Conservation (phyloP, 2,888 invertebrate genomes). For the Acanthococcus lagerstroemiae region DNA sequence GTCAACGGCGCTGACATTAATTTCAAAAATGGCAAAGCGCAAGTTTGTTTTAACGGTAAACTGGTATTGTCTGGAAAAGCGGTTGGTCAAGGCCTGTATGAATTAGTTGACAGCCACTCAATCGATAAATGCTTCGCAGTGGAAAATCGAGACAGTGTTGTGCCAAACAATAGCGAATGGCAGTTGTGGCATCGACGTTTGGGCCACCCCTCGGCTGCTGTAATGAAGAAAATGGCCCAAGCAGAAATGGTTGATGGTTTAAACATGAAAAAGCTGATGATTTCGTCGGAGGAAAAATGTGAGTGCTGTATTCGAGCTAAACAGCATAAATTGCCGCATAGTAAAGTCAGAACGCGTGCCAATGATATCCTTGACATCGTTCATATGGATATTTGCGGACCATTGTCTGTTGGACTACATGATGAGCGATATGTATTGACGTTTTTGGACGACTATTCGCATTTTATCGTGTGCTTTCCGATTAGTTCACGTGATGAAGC, state of each 20-base stretch:
- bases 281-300: background rate
- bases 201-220: background rate
- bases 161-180: background rate
- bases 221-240: background rate
- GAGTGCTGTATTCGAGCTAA: background rate
- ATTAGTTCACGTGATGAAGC: conserved; percentile 9
- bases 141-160: too few relatives aligned
- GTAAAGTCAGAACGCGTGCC: background rate
- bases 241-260: background rate
- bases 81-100: background rate
- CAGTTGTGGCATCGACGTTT: background rate
- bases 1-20: background rate
- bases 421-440: background rate
- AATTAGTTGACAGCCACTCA: background rate
- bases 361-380: background rate
- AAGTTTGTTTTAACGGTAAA: background rate
- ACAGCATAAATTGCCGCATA: background rate
- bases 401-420: background rate
- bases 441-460: conserved; percentile 19
- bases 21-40: background rate
- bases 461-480: background rate
- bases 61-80: background rate
- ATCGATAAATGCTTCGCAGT: background rate
- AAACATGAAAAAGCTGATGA: background rate
- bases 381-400: conserved; percentile 8